These are phyloP conservation scores for Sternotherus odoratus DNA, from an alignment of 2,797 vertebrate species.

Conservation along the genomic window DNA sequence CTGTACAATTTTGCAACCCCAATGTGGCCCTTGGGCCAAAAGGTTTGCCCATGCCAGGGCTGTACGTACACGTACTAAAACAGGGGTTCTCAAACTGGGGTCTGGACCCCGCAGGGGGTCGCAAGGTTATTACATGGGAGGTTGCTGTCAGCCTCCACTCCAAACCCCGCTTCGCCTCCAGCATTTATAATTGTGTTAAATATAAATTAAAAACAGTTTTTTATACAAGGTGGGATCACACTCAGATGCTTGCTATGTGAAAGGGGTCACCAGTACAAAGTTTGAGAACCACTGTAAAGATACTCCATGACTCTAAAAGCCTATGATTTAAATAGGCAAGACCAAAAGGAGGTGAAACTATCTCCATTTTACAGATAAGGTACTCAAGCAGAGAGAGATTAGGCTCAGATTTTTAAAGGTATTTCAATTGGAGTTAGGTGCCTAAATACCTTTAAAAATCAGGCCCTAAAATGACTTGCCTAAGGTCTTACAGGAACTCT, in stretches of 20 bases:
- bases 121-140: too few relatives aligned
- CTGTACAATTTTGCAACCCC: too few relatives aligned
- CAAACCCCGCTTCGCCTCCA: too few relatives aligned
- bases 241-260: too few relatives aligned
- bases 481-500: background rate
- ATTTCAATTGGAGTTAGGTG: background rate
- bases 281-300: background rate
- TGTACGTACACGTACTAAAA: background rate
- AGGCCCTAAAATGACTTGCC: background rate
- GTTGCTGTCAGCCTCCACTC: too few relatives aligned
- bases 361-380: background rate
- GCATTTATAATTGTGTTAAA: too few relatives aligned
- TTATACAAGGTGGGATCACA: too few relatives aligned
- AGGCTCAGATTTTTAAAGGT: background rate
- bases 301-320: background rate
- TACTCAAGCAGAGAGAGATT: background rate
- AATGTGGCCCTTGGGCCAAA: too few relatives aligned
- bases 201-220: too few relatives aligned
- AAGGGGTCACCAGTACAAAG: too few relatives aligned
- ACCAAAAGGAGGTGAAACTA: background rate
- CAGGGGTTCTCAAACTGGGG: too few relatives aligned
- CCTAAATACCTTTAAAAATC: background rate
- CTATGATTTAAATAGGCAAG: background rate
- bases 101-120: too few relatives aligned
- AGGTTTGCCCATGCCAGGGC: background rate